Conservation (phyloP, 2,113 vertebrate species). For the Helogale parvula region DNA sequence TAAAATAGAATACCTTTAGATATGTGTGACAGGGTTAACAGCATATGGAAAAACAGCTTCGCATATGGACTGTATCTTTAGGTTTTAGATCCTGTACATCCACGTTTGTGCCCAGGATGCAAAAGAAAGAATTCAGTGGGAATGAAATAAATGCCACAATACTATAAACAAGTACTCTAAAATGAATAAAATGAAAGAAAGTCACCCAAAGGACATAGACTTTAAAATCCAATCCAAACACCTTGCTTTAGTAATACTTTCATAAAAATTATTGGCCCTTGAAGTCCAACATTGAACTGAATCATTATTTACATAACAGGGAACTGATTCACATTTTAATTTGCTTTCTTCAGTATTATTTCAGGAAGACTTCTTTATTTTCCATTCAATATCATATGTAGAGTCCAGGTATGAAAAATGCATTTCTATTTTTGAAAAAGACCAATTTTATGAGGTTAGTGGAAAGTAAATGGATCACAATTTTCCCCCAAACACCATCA, state of each 20-base stretch:
- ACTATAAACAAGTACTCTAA: constrained; percentile 36
- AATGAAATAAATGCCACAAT: constrained; percentile 15
- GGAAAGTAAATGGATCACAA: constrained; percentile 18
- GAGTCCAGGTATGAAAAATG: constrained; percentile 40
- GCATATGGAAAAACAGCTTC: neutral
- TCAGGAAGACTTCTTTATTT: constrained; percentile 63
- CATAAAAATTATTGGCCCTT: constrained; percentile 50
- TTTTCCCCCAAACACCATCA: neutral
- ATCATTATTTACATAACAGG: constrained; percentile 43
- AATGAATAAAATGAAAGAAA: constrained; percentile 1
- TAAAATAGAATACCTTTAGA: neutral
- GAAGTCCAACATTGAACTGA: constrained; percentile 18
- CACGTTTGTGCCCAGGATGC: neutral
- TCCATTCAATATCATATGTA: constrained; percentile 49
- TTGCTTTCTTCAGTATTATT: constrained; percentile 65
- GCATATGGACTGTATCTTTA: neutral
- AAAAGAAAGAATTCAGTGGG: constrained; percentile 36
- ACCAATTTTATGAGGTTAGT: constrained; percentile 40
- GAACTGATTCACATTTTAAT: constrained; percentile 54
- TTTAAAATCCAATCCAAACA: constrained; percentile 61
- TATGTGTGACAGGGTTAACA: neutral
- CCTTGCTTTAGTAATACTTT: constrained; percentile 52
- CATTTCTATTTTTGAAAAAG: constrained; percentile 42
- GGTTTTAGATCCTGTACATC: neutral
- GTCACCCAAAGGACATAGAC: constrained; percentile 60